Evolutionary conservation across 2,888 invertebrate species (phyloP), one percentile per base, ranked within the genome.

Genomic region (Galerucella pusilla): DNA sequence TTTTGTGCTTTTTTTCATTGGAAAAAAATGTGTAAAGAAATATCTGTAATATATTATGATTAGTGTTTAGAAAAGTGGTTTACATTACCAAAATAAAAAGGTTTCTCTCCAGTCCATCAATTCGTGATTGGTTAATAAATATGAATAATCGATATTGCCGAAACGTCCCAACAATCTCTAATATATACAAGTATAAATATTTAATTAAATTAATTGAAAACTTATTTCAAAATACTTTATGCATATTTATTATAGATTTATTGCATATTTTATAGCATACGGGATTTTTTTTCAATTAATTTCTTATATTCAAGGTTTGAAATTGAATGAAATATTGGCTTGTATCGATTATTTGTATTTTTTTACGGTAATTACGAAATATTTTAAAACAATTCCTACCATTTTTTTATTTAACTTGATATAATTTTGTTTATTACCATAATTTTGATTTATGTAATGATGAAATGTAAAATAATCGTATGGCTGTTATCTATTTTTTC

Each of bases 401-500:
- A 75, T 76, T 75, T 79, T 66, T 77, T 49, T 49, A 49, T 12
- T 68, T 73, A 66, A 66, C 16, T 67, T 75, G 52, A 74, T 73
- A 70, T 68, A 73, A 57, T 77, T 49, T 77, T 60, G 67, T 75
- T 52, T 63, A 63, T 80, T 78, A 80, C 77, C 80, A 75, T 68
- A 65, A 63, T 72, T 79, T 79, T 81, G 79, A 78, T 73, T 81
- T 81, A 72, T 79, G 78, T 81, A 78, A 77, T 79, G 77, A 79
- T 79, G 74, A 77, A 83, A 80, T 80, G 81, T 81, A 81, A 81
- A 81, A 85, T 86, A 85, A 84, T 85, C 85, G 85, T 86, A 86
- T 87, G 86, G 86, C 87, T 86, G 87, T 87, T 86, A 86, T 85
- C 85, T 86, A 84, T 85, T 85, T 86, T 86, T 86, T 86, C 84